Evolutionary conservation across 2,888 invertebrate genomes (phyloP).

Genomic region (Drosophila stalkeri): DNA sequence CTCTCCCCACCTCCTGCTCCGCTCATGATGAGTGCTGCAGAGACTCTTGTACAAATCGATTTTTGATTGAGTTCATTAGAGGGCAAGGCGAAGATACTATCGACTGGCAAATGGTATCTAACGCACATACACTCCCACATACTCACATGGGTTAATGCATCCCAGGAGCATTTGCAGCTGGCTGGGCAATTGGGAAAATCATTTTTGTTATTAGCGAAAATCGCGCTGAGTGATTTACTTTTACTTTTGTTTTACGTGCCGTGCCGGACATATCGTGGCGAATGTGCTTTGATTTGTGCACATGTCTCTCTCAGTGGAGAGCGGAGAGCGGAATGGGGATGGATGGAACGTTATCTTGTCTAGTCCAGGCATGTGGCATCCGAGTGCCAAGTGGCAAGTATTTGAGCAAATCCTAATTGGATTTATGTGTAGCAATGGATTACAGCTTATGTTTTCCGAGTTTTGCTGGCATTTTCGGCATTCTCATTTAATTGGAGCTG

Average conservation of each 20-base stretch:
- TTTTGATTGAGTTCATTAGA: slow-evolving; percentile 84
- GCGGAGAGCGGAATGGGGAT: background rate
- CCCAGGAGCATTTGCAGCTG: slow-evolving; percentile 70
- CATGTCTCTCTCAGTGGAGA: slow-evolving; percentile 28
- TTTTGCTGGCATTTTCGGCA: slow-evolving; percentile 43
- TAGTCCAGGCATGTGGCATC: slow-evolving; percentile 50
- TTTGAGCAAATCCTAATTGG: slow-evolving; percentile 78
- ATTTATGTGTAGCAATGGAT: slow-evolving; percentile 80
- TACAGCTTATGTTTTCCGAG: slow-evolving; percentile 72
- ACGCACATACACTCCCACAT: slow-evolving; percentile 33
- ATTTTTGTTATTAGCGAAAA: slow-evolving; percentile 83
- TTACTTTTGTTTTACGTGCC: slow-evolving; percentile 69
- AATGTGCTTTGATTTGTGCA: slow-evolving; percentile 64
- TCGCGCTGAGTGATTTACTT: slow-evolving; percentile 82
- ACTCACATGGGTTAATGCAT: slow-evolving; percentile 70
- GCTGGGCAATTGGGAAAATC: slow-evolving; percentile 66
- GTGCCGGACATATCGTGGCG: slow-evolving; percentile 36
- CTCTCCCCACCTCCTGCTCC: too few species aligned
- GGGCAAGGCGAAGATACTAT: slow-evolving; percentile 57
- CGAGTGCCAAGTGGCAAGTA: slow-evolving; percentile 69
- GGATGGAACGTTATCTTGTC: slow-evolving; percentile 50
- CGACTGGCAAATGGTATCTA: slow-evolving; percentile 19
- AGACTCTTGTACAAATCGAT: slow-evolving; percentile 80
- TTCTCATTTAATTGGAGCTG: slow-evolving; percentile 67
- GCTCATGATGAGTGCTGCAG: slow-evolving; percentile 15